A percentile compares a stretch with the other conserved stretches of the same genome.
Evolutionary conservation across 37 sponge, comb jelly and placozoan species (phyloP).

Genomic region (Geodia barretti): DNA sequence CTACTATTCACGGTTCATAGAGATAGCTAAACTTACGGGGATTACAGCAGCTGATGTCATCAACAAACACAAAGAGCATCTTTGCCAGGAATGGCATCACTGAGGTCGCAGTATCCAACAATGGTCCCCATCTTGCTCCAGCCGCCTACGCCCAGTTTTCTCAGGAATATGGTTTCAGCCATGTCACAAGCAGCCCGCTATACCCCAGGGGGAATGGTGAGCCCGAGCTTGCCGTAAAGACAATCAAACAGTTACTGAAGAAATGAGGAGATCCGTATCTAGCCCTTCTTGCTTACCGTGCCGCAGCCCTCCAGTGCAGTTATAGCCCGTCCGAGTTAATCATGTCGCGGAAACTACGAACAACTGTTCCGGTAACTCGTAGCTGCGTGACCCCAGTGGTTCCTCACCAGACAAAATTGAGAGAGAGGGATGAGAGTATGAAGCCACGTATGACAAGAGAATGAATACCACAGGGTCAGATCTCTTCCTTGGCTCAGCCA

Average conservation of each 20-base stretch:
- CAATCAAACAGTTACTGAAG: conserved; percentile 21
- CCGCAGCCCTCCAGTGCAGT: conserved; percentile 22
- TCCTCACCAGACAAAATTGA: background rate
- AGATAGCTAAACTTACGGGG: conserved; percentile 18
- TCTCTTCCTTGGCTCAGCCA: background rate
- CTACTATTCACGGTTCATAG: conserved; percentile 32
- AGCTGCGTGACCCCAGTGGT: conserved; percentile 16
- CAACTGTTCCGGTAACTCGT: conserved; percentile 26
- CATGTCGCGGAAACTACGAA: conserved; percentile 35
- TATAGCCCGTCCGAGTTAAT: conserved; percentile 42
- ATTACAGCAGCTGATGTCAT: conserved; percentile 27
- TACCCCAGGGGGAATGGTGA: conserved; percentile 62
- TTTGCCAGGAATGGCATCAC: conserved; percentile 63
- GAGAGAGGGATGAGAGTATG: conserved; percentile 11
- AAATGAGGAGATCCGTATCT: conserved; percentile 38
- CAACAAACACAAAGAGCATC: conserved; percentile 1
- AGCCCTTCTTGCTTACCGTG: conserved; percentile 44
- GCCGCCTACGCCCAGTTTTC: conserved; percentile 8
- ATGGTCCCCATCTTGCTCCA: conserved; percentile 60
- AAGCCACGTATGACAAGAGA: conserved; percentile 2
- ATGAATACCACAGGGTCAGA: background rate
- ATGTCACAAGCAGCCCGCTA: conserved; percentile 40
- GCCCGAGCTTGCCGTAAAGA: conserved; percentile 45
- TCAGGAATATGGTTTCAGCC: conserved; percentile 21
- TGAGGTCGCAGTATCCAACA: conserved; percentile 23